phyloP scores from a whole-genome alignment of 2,113 vertebrate species.

The Condylura cristata region DNA sequence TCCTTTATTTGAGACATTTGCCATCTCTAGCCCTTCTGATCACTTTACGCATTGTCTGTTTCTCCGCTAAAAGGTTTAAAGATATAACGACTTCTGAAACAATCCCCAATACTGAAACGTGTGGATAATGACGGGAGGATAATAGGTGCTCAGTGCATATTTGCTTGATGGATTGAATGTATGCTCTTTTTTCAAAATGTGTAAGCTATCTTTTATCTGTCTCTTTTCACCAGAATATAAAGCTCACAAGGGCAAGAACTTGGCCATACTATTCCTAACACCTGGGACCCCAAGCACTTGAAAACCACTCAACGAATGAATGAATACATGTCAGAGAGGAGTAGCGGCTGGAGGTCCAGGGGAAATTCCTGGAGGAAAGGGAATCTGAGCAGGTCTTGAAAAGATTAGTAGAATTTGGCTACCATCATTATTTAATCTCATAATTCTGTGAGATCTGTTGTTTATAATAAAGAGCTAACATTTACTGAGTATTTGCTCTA shows the following conservation, averaged over 20 bases:
- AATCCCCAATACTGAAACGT: background rate
- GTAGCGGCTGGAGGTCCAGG: background rate
- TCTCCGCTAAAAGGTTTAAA: background rate
- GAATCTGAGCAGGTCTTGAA: background rate
- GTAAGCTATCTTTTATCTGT: background rate
- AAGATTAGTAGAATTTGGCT: background rate
- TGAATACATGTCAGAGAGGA: background rate
- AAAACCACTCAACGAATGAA: background rate
- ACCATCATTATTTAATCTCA: background rate
- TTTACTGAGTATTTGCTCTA: background rate
- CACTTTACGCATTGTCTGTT: background rate
- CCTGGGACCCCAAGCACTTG: background rate
- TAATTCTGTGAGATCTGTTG: background rate
- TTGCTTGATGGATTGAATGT: background rate
- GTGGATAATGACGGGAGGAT: background rate
- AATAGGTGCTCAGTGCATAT: background rate
- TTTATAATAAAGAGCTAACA: background rate
- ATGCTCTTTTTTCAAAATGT: background rate
- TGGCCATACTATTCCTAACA: background rate
- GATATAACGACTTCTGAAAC: background rate
- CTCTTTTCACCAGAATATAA: background rate
- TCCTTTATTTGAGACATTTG: background rate
- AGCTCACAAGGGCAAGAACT: background rate
- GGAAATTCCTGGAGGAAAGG: background rate
- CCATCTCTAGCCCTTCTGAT: background rate